These are phyloP conservation scores for Phalacrocorax brasilianus DNA, from an alignment of 2,113 vertebrate genomes.

Conservation along the genomic window DNA sequence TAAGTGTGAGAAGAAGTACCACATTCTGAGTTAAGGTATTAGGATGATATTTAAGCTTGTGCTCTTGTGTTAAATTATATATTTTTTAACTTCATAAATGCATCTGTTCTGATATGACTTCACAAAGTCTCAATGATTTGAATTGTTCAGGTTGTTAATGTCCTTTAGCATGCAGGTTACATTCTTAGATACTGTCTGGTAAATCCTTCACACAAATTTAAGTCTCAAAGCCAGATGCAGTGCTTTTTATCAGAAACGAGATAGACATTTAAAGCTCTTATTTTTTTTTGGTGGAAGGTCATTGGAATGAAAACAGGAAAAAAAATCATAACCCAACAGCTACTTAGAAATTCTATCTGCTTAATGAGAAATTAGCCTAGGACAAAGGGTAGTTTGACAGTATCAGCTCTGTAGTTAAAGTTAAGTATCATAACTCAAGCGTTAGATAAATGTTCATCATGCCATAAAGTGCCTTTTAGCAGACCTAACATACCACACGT, in stretches of 20 bases:
- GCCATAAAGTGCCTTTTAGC: neutral
- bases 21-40: neutral
- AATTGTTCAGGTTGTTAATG: neutral
- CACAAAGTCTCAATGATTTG: neutral
- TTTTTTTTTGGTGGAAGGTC: neutral
- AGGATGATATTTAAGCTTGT: neutral
- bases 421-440: neutral
- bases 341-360: neutral
- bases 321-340: neutral
- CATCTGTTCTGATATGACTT: neutral
- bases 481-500: conserved; percentile 79
- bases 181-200: neutral
- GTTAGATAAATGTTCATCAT: neutral
- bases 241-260: neutral
- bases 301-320: neutral
- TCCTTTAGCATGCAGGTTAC: neutral
- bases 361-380: neutral
- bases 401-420: neutral
- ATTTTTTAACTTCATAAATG: neutral
- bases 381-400: neutral
- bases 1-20: neutral
- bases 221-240: neutral
- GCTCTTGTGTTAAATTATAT: neutral
- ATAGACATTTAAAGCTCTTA: neutral
- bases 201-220: neutral